Evolutionary conservation across 2,113 vertebrate genomes (phyloP).

Genomic region (Sapayoa aenigma): DNA sequence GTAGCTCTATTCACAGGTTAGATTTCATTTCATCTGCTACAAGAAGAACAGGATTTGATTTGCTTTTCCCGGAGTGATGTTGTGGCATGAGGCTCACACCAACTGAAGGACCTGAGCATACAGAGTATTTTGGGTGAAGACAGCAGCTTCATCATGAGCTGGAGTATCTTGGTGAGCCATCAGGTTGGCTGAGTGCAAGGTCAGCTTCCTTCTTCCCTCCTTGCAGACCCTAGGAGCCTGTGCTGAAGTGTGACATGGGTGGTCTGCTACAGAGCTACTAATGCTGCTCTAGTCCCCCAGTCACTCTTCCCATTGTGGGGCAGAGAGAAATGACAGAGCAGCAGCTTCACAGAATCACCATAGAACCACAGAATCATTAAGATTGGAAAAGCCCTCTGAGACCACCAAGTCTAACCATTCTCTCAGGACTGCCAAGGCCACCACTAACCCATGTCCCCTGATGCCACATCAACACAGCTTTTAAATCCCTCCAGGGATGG

Average conservation of each 20-base stretch:
- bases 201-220: neutral
- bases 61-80: rapidly evolving
- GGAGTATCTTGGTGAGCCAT: neutral
- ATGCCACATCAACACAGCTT: neutral
- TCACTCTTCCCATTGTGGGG: rapidly evolving
- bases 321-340: neutral
- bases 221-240: neutral
- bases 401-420: neutral
- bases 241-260: neutral
- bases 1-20: neutral
- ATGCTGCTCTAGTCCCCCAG: neutral
- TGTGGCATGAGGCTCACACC: neutral
- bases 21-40: neutral
- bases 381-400: neutral
- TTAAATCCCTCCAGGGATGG: neutral
- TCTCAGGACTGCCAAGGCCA: neutral
- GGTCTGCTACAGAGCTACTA: neutral
- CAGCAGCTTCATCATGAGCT: neutral
- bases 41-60: neutral
- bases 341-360: neutral
- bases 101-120: neutral
- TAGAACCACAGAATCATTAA: neutral
- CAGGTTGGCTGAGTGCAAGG: neutral
- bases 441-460: rapidly evolving
- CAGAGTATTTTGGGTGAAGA: neutral